Evolutionary conservation across 92 coral and sea anemone species (phyloP), one percentile per base, ranked within the genome.

Genomic region (Heteractis magnifica): DNA sequence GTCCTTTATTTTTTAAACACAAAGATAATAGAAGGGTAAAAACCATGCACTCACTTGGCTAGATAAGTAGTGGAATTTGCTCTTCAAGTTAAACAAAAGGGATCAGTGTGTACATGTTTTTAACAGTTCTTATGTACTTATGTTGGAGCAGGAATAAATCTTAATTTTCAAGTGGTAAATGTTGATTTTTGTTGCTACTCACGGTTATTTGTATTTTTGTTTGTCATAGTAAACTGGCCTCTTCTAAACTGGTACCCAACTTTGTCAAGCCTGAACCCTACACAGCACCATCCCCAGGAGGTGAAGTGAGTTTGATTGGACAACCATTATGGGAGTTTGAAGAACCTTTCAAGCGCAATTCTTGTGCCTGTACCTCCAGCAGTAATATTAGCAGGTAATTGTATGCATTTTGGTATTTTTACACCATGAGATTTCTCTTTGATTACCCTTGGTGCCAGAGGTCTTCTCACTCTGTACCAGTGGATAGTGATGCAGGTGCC

Each of bases 341-440:
- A 81, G 99, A 96, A 73, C 99, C 99, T 6, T 87, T 96, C 50
- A 94, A 91, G 84, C 94, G 99, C 58, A 96, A 91, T 51, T 90
- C 98, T 2, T 96, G 99, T 60, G 90, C 97, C 12, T 96, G 99
- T 86, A 96, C 99, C 8, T 96, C 99, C 44, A 96, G 95, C 79
- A 96, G 99, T 65, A 96, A 96, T 86, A 92, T 96, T 26, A 96
- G 98, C 93, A 93, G 99, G 94, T 94, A 90, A 68, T 64, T 15
- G 8, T 64, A 53, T 8, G 21, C 9, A 5, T 18, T 64, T 18
- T 19, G 2, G 23, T 41, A 21, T 74, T 21, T 10, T 74, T 13
- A 21, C 16, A 12, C 12, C 8, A 4, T 15, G 8, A 48, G 51
- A 9, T 11, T 13, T 16, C 20, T 62, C 19, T 8, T 48, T 26